phyloP scores from a whole-genome alignment of 2,888 invertebrate genomes.

The Cephus nigrinus region DNA sequence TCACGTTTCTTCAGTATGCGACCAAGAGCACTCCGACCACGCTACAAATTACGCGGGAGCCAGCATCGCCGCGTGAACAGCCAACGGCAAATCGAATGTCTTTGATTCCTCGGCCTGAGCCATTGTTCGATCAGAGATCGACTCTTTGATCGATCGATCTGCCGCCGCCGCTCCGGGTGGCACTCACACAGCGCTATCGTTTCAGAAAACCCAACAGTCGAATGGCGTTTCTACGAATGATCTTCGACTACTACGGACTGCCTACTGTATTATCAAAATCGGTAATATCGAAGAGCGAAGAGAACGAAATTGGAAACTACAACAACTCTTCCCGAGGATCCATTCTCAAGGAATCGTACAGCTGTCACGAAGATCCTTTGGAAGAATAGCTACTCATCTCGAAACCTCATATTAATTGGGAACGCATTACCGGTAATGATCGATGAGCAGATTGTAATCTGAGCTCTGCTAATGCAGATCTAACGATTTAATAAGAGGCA shows the following conservation, averaged over 20 bases:
- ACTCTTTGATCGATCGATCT: constrained; percentile 35
- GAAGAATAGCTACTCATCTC: constrained; percentile 2
- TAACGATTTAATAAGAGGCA: constrained; percentile 62
- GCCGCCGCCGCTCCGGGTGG: background rate
- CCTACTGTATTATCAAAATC: background rate
- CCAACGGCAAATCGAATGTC: constrained; percentile 28
- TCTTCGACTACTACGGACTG: background rate
- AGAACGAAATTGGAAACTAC: background rate
- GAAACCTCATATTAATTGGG: constrained; percentile 45
- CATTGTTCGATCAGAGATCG: constrained; percentile 35
- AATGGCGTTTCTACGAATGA: background rate
- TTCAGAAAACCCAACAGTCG: background rate
- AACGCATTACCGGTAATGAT: constrained; percentile 57
- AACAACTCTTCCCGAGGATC: background rate
- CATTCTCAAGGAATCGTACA: background rate
- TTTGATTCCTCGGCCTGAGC: constrained; percentile 9
- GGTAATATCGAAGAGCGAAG: background rate
- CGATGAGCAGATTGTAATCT: constrained; percentile 54
- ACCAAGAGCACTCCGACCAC: background rate
- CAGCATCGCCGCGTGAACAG: constrained; percentile 29
- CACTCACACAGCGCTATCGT: background rate
- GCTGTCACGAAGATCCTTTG: background rate
- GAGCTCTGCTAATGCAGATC: constrained; percentile 55
- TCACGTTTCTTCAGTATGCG: background rate
- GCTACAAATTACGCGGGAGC: constrained; percentile 11